Evolutionary conservation across 2,888 invertebrate species (phyloP).

Genomic region (Orchestes rusci): DNA sequence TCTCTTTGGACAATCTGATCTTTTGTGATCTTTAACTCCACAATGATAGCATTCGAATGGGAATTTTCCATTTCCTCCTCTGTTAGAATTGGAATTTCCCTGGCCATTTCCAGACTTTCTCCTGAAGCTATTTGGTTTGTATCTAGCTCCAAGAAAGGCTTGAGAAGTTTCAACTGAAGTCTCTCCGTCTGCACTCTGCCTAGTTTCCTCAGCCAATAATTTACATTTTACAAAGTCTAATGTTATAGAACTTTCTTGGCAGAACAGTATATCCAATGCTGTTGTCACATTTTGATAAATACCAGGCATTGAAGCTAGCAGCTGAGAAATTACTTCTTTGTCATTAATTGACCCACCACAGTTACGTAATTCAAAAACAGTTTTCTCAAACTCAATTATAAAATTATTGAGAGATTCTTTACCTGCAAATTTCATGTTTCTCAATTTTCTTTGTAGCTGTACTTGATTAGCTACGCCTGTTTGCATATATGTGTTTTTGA

Average conservation of each 20-base stretch:
- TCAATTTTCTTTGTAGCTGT: constrained; percentile 1
- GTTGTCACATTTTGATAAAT: constrained; percentile 14
- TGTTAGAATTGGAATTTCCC: too few species aligned
- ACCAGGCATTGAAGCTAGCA: constrained; percentile 10
- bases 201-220: not conserved
- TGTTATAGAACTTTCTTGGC: constrained; percentile 3
- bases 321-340: too few species aligned
- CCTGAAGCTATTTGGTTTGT: too few species aligned
- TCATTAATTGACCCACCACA: too few species aligned
- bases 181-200: not conserved
- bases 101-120: too few species aligned
- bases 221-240: not conserved
- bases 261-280: constrained; percentile 14
- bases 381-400: constrained; percentile 2
- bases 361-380: not conserved
- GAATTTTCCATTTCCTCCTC: too few species aligned
- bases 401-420: too few species aligned
- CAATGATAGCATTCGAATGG: constrained; percentile 17
- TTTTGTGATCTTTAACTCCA: constrained; percentile 20
- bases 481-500: too few species aligned
- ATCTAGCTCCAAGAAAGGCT: too few species aligned
- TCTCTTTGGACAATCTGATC: constrained; percentile 12
- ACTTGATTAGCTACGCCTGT: constrained; percentile 2
- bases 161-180: too few species aligned
- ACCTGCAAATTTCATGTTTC: too few species aligned